Conservation (phyloP, 2,888 invertebrate genomes). For the Aphrophora alni region DNA sequence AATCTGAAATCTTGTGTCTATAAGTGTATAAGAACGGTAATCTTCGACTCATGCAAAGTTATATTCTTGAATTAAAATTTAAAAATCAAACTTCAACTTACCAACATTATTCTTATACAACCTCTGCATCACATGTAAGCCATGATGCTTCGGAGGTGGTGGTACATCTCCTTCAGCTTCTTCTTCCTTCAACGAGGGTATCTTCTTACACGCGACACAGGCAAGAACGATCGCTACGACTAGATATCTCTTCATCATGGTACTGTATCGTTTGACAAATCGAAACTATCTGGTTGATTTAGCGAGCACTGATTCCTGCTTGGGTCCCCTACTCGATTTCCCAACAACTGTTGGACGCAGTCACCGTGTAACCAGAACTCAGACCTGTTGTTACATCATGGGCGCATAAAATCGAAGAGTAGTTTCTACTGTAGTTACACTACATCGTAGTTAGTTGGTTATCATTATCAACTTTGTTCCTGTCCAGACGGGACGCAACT, state of each 20-base stretch:
- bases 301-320: neutral
- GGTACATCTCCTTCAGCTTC: slow-evolving; percentile 44
- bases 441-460: neutral
- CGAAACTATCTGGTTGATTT: neutral
- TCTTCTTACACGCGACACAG: neutral
- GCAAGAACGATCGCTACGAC: neutral
- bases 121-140: slow-evolving; percentile 48
- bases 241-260: neutral
- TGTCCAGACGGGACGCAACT: neutral
- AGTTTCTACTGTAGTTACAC: neutral
- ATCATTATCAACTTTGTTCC: neutral
- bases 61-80: too few relatives aligned
- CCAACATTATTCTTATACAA: slow-evolving; percentile 45
- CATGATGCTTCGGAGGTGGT: slow-evolving; percentile 51
- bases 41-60: too few relatives aligned
- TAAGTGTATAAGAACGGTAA: too few relatives aligned
- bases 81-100: slow-evolving; percentile 34
- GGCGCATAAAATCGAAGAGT: neutral
- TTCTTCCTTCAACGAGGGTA: slow-evolving; percentile 26
- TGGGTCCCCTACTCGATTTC: neutral
- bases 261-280: neutral
- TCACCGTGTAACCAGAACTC: neutral
- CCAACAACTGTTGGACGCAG: neutral
- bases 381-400: neutral
- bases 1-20: too few relatives aligned